Conservation (phyloP, 2,797 vertebrate genomes). For the Tokudaia tokunoshimensis region DNA sequence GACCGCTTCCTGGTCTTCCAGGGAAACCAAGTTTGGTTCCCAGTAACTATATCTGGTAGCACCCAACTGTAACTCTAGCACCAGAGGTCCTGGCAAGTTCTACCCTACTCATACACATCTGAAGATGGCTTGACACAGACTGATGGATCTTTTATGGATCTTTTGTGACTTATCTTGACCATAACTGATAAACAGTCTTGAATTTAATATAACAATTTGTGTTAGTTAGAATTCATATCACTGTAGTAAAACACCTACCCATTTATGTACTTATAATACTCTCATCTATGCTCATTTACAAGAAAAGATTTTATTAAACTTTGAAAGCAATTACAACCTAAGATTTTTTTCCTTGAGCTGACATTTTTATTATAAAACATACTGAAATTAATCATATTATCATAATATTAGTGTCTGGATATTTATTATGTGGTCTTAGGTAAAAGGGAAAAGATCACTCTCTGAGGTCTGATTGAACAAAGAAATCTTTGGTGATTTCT, state of each 20-base stretch:
- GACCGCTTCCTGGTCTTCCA: background rate
- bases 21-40: background rate
- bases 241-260: background rate
- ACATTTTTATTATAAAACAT: background rate
- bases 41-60: background rate
- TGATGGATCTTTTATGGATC: too few relatives aligned
- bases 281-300: constrained; percentile 28
- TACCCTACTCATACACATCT: background rate
- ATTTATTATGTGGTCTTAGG: background rate
- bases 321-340: constrained; percentile 10
- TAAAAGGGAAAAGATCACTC: background rate
- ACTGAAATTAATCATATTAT: constrained; percentile 13
- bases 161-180: background rate
- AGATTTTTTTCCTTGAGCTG: background rate
- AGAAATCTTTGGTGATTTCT: background rate
- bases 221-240: background rate
- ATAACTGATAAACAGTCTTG: constrained; percentile 13
- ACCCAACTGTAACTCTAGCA: background rate
- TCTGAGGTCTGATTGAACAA: background rate
- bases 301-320: background rate
- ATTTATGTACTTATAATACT: constrained; percentile 2
- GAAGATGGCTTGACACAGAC: constrained; percentile 13
- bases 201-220: background rate
- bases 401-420: constrained; percentile 30
- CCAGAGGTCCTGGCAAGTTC: background rate